These are phyloP conservation scores for Eulimnadia texana DNA, from an alignment of 1,140 invertebrate genomes.

Conservation along the genomic window DNA sequence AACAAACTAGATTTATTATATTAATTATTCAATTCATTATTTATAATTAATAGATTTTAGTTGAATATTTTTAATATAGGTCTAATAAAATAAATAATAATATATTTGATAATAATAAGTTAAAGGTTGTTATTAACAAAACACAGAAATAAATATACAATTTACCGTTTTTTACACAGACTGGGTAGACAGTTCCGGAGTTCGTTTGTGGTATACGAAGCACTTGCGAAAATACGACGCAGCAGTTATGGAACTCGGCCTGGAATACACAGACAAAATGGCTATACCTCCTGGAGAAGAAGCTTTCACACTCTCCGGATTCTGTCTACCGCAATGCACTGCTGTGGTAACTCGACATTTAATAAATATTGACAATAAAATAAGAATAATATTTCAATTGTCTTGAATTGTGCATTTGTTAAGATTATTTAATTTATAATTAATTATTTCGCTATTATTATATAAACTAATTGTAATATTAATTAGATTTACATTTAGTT, in stretches of 20 bases:
- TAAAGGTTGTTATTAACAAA: neutral
- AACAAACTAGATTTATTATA: too few species aligned
- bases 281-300: constrained; percentile 73
- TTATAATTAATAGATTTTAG: too few species aligned
- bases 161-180: constrained; percentile 37
- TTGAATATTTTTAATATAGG: too few species aligned
- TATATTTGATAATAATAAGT: too few species aligned
- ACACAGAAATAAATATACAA: neutral
- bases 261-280: constrained; percentile 97
- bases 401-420: neutral
- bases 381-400: neutral
- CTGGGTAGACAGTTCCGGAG: constrained; percentile 75
- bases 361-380: neutral
- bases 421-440: neutral
- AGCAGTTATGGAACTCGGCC: constrained; percentile 87
- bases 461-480: too few species aligned
- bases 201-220: constrained; percentile 49
- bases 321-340: constrained; percentile 88
- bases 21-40: too few species aligned
- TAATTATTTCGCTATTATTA: too few species aligned
- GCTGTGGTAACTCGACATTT: constrained; percentile 44
- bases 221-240: constrained; percentile 68
- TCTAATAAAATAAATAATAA: too few species aligned
- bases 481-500: too few species aligned
- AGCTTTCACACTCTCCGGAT: constrained; percentile 65